A percentile compares a stretch with the other conserved stretches of the same genome.
Conservation (phyloP, 2,888 invertebrate genomes). For the Andrena haemorrhoa region DNA sequence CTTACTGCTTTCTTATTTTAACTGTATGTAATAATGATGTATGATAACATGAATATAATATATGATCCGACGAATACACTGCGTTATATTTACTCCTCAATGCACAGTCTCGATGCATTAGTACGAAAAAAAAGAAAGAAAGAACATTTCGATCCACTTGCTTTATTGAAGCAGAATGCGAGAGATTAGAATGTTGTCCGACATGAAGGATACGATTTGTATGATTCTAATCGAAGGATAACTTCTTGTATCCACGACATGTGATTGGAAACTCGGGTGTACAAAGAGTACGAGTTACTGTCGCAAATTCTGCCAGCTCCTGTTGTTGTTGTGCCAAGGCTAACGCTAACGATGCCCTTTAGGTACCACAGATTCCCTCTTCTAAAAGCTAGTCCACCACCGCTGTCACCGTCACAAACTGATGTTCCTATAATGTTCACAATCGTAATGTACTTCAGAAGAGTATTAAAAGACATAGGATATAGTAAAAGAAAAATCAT, state of each 20-base stretch:
- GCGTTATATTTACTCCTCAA: conserved; percentile 3
- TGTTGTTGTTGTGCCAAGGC: conserved; percentile 71
- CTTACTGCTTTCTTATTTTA: background rate
- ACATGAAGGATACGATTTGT: conserved; percentile 47
- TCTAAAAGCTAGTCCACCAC: conserved; percentile 84
- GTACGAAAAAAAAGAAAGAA: background rate
- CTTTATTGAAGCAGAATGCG: too few relatives aligned
- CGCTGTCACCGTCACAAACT: conserved; percentile 85
- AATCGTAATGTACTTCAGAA: background rate
- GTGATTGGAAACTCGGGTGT: conserved; percentile 80
- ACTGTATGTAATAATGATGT: background rate
- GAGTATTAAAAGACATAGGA: background rate
- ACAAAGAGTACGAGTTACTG: conserved; percentile 81
- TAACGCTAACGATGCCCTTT: conserved; percentile 85
- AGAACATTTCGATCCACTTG: background rate
- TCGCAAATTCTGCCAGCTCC: conserved; percentile 77
- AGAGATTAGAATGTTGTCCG: too few relatives aligned
- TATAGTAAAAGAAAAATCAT: background rate
- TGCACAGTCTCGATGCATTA: background rate
- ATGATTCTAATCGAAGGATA: conserved; percentile 70
- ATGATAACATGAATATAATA: background rate
- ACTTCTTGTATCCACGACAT: conserved; percentile 79
- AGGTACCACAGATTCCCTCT: conserved; percentile 82
- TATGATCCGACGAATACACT: background rate
- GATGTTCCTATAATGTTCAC: conserved; percentile 79